Percentiles rank a stretch among this genome's conserved stretches.
Conservation (phyloP, 2,797 vertebrate genomes). For the Ficedula albicollis region DNA sequence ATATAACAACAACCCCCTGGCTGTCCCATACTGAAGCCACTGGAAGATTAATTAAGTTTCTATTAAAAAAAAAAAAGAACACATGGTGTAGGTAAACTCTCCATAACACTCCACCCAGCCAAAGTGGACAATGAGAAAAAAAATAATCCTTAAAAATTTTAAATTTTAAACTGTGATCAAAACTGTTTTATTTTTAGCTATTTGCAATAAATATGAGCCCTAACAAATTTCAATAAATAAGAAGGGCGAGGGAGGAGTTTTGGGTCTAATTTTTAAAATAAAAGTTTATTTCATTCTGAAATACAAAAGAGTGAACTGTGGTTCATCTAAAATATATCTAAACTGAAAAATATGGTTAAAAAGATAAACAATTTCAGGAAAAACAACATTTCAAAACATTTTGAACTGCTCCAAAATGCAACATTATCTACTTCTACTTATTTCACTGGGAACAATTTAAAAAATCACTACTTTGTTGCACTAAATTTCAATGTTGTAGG, state of each 20-base stretch:
- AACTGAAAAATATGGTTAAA: not conserved
- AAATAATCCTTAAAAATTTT: not conserved
- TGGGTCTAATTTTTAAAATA: not conserved
- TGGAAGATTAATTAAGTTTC: not conserved
- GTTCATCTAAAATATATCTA: not conserved
- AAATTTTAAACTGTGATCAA: not conserved
- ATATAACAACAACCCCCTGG: not conserved
- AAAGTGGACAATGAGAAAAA: not conserved
- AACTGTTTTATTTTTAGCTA: not conserved
- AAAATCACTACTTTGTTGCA: not conserved
- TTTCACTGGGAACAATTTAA: not conserved
- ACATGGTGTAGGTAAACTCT: accelerated
- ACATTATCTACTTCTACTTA: not conserved
- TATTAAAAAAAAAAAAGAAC: not conserved
- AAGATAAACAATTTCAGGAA: not conserved
- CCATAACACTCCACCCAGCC: not conserved
- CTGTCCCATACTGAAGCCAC: not conserved
- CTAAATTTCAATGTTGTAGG: not conserved
- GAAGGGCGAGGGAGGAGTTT: not conserved
- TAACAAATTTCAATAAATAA: not conserved
- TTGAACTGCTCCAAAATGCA: not conserved
- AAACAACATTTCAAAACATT: not conserved
- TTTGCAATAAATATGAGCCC: not conserved
- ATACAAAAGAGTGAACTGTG: not conserved
- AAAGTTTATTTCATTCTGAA: not conserved